phyloP scores from a whole-genome alignment of 2,797 vertebrate species.

The Dipus sagitta region DNA sequence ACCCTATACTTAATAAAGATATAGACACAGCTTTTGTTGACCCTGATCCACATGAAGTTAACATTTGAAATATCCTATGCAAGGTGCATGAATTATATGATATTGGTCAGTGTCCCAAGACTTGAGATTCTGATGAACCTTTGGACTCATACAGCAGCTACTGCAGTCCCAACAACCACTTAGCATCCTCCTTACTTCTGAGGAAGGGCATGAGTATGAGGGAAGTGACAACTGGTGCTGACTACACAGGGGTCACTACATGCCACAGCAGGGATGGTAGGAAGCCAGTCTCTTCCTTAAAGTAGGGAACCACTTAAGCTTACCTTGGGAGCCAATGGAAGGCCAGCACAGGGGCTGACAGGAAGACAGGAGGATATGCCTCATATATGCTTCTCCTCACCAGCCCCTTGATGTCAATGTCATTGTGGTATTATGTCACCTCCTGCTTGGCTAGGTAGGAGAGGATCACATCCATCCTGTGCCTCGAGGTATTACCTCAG shows the following conservation, averaged over 20 bases:
- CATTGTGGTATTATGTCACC: background rate
- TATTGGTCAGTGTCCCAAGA: background rate
- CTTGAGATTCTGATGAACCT: background rate
- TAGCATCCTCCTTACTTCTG: background rate
- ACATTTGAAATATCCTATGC: background rate
- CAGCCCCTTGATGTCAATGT: background rate
- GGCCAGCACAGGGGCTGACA: background rate
- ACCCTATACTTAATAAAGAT: background rate
- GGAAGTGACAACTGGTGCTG: background rate
- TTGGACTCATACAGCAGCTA: background rate
- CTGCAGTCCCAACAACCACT: background rate
- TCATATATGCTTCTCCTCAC: background rate
- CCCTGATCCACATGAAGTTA: background rate
- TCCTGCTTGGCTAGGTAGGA: background rate
- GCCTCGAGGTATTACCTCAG: background rate
- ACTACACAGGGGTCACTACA: background rate
- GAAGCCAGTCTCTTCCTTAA: background rate
- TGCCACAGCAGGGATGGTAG: background rate
- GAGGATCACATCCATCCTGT: rapidly evolving
- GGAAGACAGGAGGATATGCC: rapidly evolving
- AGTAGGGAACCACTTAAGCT: background rate
- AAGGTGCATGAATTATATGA: background rate
- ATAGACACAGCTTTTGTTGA: background rate
- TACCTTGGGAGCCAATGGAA: background rate
- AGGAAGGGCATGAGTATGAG: background rate